Evolutionary conservation across 2,888 invertebrate genomes (phyloP).

Genomic region (Acleris cristana): DNA sequence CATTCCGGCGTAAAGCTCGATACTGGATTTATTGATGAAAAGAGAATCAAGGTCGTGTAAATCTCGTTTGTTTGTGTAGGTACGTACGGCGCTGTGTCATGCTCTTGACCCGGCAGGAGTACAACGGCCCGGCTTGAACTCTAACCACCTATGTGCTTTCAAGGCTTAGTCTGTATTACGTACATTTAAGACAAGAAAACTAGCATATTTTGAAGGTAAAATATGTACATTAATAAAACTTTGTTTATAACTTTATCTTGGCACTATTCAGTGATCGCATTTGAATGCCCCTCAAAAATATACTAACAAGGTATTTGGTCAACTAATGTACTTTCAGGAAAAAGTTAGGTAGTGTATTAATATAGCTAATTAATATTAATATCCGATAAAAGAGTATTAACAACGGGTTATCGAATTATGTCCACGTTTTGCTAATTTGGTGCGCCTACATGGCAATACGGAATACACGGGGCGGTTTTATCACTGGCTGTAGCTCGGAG

Average conservation of each 20-base stretch:
- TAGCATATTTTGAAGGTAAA: no score
- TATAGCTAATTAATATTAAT: no score
- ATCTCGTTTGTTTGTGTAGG: constrained; percentile 21
- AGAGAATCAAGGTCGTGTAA: constrained; percentile 18
- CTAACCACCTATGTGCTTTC: constrained; percentile 27
- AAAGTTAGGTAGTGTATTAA: background rate
- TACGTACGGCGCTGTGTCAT: constrained; percentile 15
- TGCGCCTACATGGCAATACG: no score
- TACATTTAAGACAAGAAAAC: no score
- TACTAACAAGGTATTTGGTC: no score
- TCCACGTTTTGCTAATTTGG: no score
- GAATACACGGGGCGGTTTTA: background rate
- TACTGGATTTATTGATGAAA: background rate
- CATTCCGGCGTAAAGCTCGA: background rate
- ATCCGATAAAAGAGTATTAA: no score
- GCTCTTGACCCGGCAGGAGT: constrained; percentile 32
- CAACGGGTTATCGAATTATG: no score
- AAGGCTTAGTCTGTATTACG: constrained; percentile 4
- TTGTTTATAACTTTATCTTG: no score
- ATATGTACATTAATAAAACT: no score
- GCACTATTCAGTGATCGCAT: no score
- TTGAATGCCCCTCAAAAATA: no score
- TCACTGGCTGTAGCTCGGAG: constrained; percentile 47
- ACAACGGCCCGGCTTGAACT: constrained; percentile 30
- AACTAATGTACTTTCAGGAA: background rate